Percentiles rank a stretch among this genome's conserved stretches.
Conservation (phyloP, 2,888 invertebrate genomes). For the Acrobasis consociella region DNA sequence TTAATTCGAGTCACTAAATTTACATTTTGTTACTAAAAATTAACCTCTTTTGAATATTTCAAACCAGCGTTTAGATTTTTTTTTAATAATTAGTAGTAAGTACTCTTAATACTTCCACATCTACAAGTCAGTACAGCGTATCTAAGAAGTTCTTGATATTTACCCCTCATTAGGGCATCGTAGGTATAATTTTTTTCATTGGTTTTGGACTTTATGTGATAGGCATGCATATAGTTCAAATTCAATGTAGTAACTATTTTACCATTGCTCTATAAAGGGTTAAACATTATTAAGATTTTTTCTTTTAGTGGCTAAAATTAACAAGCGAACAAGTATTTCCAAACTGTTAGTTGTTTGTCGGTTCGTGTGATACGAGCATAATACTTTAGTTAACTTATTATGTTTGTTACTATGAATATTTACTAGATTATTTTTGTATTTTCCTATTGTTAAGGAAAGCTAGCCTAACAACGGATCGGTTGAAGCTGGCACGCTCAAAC, state of each 20-base stretch:
- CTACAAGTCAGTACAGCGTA: too few relatives aligned
- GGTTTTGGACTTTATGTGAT: too few relatives aligned
- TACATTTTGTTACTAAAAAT: not conserved
- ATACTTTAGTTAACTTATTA: slow-evolving; percentile 52
- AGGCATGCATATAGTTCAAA: too few relatives aligned
- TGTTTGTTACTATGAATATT: slow-evolving; percentile 46
- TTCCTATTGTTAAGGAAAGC: slow-evolving; percentile 43
- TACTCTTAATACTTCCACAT: too few relatives aligned
- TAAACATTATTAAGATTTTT: not conserved
- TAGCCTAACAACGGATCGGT: slow-evolving; percentile 36
- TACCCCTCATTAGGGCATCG: too few relatives aligned
- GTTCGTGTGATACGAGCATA: slow-evolving; percentile 28
- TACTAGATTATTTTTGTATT: slow-evolving; percentile 36
- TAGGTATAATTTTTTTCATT: too few relatives aligned
- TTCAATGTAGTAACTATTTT: too few relatives aligned
- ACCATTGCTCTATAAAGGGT: too few relatives aligned
- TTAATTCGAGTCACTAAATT: not conserved
- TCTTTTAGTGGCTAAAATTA: slow-evolving; percentile 1
- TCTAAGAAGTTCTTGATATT: too few relatives aligned
- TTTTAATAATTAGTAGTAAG: too few relatives aligned
- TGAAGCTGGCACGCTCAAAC: not conserved
- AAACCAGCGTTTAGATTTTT: too few relatives aligned
- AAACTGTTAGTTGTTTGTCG: slow-evolving; percentile 14
- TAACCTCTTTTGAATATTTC: too few relatives aligned
- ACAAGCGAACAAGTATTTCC: slow-evolving; percentile 2